Base-by-base conservation (phyloP, 1,140 invertebrate species). In the Ceratosolen solmsi region DNA sequence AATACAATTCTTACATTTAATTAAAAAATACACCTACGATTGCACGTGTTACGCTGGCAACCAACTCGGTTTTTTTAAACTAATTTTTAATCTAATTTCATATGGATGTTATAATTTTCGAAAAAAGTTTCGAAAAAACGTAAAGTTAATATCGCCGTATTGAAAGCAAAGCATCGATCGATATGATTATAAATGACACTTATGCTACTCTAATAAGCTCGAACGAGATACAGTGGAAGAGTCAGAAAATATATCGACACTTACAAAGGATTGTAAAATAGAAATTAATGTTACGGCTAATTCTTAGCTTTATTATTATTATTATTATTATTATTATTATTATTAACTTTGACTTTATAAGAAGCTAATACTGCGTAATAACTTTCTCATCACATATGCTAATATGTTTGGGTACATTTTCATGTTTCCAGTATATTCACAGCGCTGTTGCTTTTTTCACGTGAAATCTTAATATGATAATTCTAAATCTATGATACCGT, bases 401-500 rank as follows among this genome's bases (percentile, higher is more conserved):
- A 25, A 68, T 1, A 68, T 38, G 3, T 68, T n/a, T 8, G 17
- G n/a, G 36, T 38, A 38, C 20, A n/a, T 27, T 36, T 38, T 68
- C 63, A 38, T 5, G 36, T 68, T 68, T 68, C 36, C 13, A 30
- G 3, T 63, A 27, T 63, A 63, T 36, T 33, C 13, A 4, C 1
- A 68, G 30, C 33, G 15, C 8, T 68, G 15, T 38, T 38, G 17
- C 33, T 33, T 38, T n/a, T 20, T 38, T 68, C 0, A n/a, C 33
- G 20, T 20, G 38, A 38, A 65, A 65, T 36, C 60, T 65, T 65
- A 68, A 68, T 38, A 68, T 68, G 63, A 68, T 68, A 7, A 38
- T 38, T 68, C 33, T 68, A 38, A 68, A 68, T 68, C 63, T 68
- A 68, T 68, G 27, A 38, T 38, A 36, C 63, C 63, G 36, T 68